Percentiles rank a stretch among this genome's conserved stretches.
Evolutionary conservation across 2,113 vertebrate genomes (phyloP).

Genomic region (Dicerorhinus sumatrensis): DNA sequence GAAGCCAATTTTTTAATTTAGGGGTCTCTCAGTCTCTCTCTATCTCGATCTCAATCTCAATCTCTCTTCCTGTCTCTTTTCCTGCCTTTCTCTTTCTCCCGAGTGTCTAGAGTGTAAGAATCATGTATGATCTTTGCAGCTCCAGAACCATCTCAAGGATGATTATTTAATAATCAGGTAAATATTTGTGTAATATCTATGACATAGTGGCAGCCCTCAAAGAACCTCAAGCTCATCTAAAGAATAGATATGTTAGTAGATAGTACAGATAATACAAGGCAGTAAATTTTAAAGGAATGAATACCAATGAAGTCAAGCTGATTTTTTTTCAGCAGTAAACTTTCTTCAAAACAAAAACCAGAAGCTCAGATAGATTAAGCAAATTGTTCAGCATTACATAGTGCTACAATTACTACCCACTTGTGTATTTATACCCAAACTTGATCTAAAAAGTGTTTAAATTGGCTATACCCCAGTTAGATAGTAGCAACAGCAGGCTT

Average conservation of each 20-base stretch:
- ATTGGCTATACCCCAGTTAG: not conserved
- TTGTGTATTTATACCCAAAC: not conserved
- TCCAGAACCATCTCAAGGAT: not conserved
- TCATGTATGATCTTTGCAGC: not conserved
- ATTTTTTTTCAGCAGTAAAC: not conserved
- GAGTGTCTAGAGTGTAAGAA: not conserved
- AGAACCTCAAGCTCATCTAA: not conserved
- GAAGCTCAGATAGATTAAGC: not conserved
- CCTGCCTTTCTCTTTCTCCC: too few relatives aligned
- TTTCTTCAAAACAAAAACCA: constrained; percentile 24
- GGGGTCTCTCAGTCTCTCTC: not conserved
- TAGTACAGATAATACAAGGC: not conserved
- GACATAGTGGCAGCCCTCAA: not conserved
- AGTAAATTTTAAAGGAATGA: not conserved
- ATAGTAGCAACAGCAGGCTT: not conserved
- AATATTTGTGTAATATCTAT: not conserved
- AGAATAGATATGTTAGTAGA: not conserved
- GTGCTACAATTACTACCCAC: not conserved
- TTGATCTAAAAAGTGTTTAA: not conserved
- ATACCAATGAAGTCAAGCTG: not conserved
- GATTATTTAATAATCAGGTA: not conserved
- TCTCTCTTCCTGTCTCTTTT: not conserved
- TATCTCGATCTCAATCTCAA: not conserved
- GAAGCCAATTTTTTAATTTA: not conserved
- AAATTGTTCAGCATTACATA: not conserved